A percentile compares a stretch with the other conserved stretches of the same genome.
phyloP scores from a whole-genome alignment of 2,888 invertebrate species.

The Rhaphigaster nebulosa region DNA sequence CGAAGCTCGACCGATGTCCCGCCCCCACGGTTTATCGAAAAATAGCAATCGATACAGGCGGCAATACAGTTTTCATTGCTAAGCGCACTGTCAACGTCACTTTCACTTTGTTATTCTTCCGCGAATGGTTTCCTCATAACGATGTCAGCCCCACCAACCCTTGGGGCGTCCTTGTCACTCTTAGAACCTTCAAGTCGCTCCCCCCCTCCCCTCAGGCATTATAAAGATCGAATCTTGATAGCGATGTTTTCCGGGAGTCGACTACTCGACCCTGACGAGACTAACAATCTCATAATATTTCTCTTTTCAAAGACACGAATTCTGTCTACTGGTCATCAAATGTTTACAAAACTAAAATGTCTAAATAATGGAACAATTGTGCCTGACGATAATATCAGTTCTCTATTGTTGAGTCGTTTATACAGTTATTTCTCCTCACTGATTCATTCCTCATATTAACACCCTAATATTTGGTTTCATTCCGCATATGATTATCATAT shows the following conservation, averaged over 20 bases:
- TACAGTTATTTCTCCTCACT: not conserved
- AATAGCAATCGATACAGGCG: slow-evolving; percentile 12
- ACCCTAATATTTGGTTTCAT: too few species aligned
- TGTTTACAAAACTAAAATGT: not conserved
- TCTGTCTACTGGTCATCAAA: not conserved
- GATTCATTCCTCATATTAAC: not conserved
- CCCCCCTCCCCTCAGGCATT: not conserved
- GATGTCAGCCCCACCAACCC: too few species aligned
- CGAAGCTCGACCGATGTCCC: slow-evolving; percentile 61
- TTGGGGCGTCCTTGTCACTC: not conserved
- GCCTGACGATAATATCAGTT: not conserved
- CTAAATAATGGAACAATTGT: not conserved
- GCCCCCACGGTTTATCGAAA: slow-evolving; percentile 27
- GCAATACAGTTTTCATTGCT: not conserved
- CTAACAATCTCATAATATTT: not conserved
- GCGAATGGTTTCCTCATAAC: not conserved
- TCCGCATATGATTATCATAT: too few species aligned
- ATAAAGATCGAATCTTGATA: not conserved
- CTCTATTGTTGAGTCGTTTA: not conserved
- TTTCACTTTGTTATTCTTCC: too few species aligned
- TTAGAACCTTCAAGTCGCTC: not conserved
- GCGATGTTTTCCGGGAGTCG: not conserved
- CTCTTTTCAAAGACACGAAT: not conserved
- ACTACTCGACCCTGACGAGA: not conserved
- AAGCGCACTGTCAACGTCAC: not conserved